These are phyloP conservation scores for Cephus spinipes DNA, from an alignment of 2,888 invertebrate genomes.

Conservation along the genomic window DNA sequence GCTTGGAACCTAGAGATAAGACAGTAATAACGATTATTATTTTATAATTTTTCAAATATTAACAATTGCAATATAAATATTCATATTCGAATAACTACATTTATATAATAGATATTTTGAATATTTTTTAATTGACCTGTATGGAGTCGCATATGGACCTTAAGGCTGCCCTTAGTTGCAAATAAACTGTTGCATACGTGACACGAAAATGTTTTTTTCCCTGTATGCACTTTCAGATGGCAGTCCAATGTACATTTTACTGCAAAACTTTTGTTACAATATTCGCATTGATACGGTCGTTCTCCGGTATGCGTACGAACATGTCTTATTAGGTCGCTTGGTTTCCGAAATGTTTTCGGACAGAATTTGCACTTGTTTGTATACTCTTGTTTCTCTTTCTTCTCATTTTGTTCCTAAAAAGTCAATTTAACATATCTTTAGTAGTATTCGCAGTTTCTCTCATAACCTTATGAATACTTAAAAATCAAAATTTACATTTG, in stretches of 20 bases:
- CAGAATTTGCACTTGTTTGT: conserved; percentile 71
- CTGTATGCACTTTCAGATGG: conserved; percentile 73
- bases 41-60: conserved; percentile 9
- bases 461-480: not conserved
- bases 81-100: conserved; percentile 4
- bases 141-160: conserved; percentile 77
- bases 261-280: conserved; percentile 72
- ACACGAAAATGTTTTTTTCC: conserved; percentile 72
- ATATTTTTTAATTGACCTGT: conserved; percentile 64
- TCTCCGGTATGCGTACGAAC: conserved; percentile 77
- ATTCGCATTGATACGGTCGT: conserved; percentile 73
- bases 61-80: conserved; percentile 9
- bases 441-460: conserved; percentile 9
- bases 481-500: conserved; percentile 33
- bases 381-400: conserved; percentile 58
- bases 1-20: conserved; percentile 68
- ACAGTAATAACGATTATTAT: conserved; percentile 7
- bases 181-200: conserved; percentile 74
- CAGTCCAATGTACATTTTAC: conserved; percentile 76
- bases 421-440: not conserved
- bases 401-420: conserved; percentile 3
- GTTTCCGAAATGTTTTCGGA: conserved; percentile 76
- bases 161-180: conserved; percentile 75
- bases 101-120: not conserved
- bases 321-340: conserved; percentile 76